A percentile compares a stretch with the other conserved stretches of the same genome.
Conservation (phyloP, 2,797 vertebrate genomes). For the Gallinago stenura region DNA sequence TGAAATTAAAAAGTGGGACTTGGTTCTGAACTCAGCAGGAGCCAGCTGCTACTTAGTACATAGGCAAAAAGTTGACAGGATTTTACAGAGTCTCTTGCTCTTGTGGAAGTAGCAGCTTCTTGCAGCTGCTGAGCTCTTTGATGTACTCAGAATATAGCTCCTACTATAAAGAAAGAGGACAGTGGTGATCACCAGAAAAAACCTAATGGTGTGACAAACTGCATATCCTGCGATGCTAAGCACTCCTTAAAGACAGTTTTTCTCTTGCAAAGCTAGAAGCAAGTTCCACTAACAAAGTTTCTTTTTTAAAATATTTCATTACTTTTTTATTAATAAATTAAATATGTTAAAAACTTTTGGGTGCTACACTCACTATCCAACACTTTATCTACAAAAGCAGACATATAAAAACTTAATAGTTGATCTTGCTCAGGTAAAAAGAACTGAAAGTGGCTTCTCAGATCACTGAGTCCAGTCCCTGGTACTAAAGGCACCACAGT, state of each 20-base stretch:
- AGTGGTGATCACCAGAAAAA: not conserved
- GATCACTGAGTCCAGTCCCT: not conserved
- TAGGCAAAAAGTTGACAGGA: not conserved
- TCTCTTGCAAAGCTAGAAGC: conserved; percentile 1
- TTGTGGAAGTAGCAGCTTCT: not conserved
- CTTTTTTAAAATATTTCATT: not conserved
- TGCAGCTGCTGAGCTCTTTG: not conserved
- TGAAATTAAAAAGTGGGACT: not conserved
- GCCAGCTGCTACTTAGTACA: not conserved
- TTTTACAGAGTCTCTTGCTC: not conserved
- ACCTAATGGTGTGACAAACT: not conserved
- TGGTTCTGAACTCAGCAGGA: not conserved
- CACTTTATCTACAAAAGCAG: not conserved
- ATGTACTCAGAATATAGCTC: not conserved
- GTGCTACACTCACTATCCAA: not conserved
- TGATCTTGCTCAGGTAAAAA: not conserved
- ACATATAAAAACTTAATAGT: not conserved
- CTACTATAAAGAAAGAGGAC: not conserved
- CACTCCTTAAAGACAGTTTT: not conserved
- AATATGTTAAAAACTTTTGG: not conserved
- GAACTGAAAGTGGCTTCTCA: not conserved
- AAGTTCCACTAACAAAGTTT: not conserved
- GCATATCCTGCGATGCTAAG: not conserved
- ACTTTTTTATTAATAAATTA: not conserved
- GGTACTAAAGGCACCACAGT: not conserved